Percentiles rank a stretch among this genome's conserved stretches.
Conservation (phyloP, 2,113 vertebrate genomes). For the Barnardius zonarius region DNA sequence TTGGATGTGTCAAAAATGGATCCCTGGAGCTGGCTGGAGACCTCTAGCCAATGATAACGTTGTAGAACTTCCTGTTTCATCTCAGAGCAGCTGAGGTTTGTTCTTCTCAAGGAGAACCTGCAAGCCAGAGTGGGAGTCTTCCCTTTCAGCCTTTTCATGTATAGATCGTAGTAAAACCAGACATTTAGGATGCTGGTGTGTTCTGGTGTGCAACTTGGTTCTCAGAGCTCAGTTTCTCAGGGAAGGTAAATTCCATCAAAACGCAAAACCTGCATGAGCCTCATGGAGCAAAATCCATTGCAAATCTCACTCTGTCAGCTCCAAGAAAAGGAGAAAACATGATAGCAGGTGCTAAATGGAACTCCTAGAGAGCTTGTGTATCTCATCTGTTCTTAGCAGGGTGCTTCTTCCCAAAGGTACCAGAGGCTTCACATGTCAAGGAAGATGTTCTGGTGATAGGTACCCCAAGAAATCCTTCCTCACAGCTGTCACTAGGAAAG, state of each 20-base stretch:
- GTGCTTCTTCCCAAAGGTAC: not conserved
- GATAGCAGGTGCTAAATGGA: not conserved
- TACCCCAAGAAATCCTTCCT: not conserved
- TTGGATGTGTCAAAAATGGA: not conserved
- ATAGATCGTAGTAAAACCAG: not conserved
- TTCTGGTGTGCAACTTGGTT: not conserved
- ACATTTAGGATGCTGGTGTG: rapidly evolving
- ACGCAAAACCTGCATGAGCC: not conserved
- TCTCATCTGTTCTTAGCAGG: not conserved
- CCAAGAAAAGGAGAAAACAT: not conserved
- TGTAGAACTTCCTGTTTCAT: not conserved
- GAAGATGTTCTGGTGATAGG: not conserved
- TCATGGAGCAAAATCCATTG: not conserved
- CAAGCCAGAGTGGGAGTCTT: not conserved
- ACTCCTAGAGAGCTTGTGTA: not conserved
- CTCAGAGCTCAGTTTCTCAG: not conserved
- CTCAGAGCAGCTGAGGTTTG: not conserved
- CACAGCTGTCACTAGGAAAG: not conserved
- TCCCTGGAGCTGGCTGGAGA: not conserved
- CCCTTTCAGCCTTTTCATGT: not conserved
- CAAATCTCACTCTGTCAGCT: not conserved
- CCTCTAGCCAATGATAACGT: not conserved
- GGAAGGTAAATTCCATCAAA: not conserved
- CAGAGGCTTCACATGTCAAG: not conserved
- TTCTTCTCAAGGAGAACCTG: not conserved